Conservation (phyloP, 2,888 invertebrate genomes). For the Microchrysa polita region DNA sequence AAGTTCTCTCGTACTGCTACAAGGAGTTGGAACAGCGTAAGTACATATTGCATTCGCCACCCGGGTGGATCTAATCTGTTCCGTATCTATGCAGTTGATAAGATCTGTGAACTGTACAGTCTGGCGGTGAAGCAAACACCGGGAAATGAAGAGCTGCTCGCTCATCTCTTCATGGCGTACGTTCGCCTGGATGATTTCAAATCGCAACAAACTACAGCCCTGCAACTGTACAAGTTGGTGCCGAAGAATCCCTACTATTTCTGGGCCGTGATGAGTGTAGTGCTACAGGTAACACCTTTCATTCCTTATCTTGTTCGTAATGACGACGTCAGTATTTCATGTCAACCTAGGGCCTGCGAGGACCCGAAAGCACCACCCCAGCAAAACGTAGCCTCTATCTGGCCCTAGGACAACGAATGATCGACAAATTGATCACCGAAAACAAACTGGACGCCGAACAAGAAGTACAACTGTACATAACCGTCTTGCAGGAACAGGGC, state of each 20-base stretch:
- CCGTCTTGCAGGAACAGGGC: constrained; percentile 82
- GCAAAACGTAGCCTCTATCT: constrained; percentile 77
- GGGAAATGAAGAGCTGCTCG: constrained; percentile 89
- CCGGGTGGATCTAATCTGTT: neutral
- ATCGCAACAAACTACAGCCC: constrained; percentile 88
- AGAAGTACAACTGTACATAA: constrained; percentile 90
- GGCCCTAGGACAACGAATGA: constrained; percentile 92
- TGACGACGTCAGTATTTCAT: neutral
- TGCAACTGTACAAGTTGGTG: constrained; percentile 88
- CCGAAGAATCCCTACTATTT: constrained; percentile 97
- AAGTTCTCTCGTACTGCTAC: constrained; percentile 95
- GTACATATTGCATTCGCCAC: constrained; percentile 56
- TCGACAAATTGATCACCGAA: constrained; percentile 86
- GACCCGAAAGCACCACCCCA: constrained; percentile 65
- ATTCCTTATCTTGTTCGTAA: neutral
- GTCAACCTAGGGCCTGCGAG: constrained; percentile 64
- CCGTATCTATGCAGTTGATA: constrained; percentile 72
- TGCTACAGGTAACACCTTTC: constrained; percentile 90
- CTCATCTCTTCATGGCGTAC: constrained; percentile 95
- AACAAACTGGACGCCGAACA: constrained; percentile 93
- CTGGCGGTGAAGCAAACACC: constrained; percentile 87
- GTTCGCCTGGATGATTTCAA: constrained; percentile 90
- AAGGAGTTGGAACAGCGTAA: constrained; percentile 91
- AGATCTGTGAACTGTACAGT: constrained; percentile 90
- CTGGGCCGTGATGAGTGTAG: constrained; percentile 97